Evolutionary conservation across 2,113 vertebrate genomes (phyloP), one percentile per base, ranked within the genome.

Genomic region (Mobula birostris): DNA sequence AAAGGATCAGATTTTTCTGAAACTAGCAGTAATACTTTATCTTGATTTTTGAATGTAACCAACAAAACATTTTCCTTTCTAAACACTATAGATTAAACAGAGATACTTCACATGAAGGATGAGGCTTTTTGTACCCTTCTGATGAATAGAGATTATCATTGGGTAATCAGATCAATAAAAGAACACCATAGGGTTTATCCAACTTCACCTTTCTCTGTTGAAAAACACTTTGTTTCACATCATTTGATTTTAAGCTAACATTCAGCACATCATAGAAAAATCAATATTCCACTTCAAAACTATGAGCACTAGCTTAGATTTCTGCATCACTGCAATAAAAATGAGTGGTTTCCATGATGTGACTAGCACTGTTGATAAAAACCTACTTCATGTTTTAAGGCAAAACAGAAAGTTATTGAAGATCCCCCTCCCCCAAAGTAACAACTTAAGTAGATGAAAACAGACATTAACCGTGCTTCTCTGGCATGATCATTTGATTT

Each of bases 61-160:
- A 9, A 36, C 82, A 78, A 94, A 83, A 70, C 78, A 74, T 80
- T 95, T 95, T 94, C 95, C 96, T 95, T 95, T 95, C 94, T 94
- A 21, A 95, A 93, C 80, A 94, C 72, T 94, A 95, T 94, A 95
- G 96, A 97, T 95, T 95, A 97, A 95, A 93, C 77, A 36, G 94
- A 95, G 95, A 94, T 94, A 94, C 95, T 97, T 96, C 95, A 96
- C 95, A 95, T 94, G 95, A 95, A 97, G 95, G 96, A 95, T 94
- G 95, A 96, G 96, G 95, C 95, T 95, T 97, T 95, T 96, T 96
- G 95, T 96, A 96, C 90, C 96, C 74, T 77, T 95, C 95, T 95
- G 96, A 95, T 97, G 96, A 96, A 96, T 96, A 97, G 94, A 96
- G 96, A 98, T 98, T 98, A 97, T 95, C 95, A 74, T 95, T 95